Conservation (phyloP, 1,140 invertebrate species). For the Melanaphis sacchari region DNA sequence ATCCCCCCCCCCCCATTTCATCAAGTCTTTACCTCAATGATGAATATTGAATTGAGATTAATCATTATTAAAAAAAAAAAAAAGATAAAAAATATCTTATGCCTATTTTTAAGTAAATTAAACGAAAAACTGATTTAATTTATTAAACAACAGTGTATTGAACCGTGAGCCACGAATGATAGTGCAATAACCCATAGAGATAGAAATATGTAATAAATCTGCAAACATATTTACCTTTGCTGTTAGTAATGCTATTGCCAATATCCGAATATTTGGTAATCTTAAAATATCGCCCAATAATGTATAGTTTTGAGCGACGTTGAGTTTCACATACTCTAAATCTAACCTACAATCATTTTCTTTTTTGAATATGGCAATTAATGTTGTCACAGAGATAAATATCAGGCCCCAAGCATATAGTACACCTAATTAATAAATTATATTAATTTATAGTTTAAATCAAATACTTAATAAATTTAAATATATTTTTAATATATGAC, state of each 20-base stretch:
- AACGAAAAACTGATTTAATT: neutral
- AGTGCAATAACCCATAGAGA: neutral
- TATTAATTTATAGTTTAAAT: neutral
- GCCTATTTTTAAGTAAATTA: neutral
- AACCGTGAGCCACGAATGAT: neutral
- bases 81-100: neutral
- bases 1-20: too few relatives aligned
- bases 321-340: neutral
- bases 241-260: constrained; percentile 29
- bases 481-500: neutral
- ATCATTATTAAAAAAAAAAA: too few relatives aligned
- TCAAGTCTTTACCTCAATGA: too few relatives aligned
- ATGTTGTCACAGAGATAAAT: constrained; percentile 81
- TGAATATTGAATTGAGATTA: too few relatives aligned
- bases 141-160: neutral
- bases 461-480: neutral
- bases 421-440: constrained; percentile 74
- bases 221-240: constrained; percentile 13
- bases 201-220: neutral
- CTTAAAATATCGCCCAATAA: constrained; percentile 37
- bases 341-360: neutral
- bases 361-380: constrained; percentile 49
- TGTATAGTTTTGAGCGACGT: neutral
- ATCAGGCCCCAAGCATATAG: constrained; percentile 93
- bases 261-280: neutral